Evolutionary conservation across 2,888 invertebrate genomes (phyloP).

Genomic region (Lasioglossum oenotherae): DNA sequence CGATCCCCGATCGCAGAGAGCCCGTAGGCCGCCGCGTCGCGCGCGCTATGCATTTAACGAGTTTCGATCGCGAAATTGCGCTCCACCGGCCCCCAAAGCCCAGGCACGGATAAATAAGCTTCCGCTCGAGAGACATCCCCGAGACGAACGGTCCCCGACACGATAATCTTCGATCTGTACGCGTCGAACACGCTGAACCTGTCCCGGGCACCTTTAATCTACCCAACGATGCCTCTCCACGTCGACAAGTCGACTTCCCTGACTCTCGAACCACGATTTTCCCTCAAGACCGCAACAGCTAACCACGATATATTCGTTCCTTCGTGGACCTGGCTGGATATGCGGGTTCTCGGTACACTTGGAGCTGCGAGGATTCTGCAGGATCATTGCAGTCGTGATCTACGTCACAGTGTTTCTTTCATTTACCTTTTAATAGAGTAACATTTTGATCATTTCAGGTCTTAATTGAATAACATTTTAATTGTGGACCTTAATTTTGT

Average conservation of each 20-base stretch:
- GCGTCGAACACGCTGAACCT: constrained; percentile 3
- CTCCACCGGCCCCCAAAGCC: constrained; percentile 16
- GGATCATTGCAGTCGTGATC: neutral
- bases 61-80: constrained; percentile 35
- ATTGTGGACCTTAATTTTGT: neutral
- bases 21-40: neutral
- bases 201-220: constrained; percentile 15
- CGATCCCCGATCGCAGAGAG: constrained; percentile 10
- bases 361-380: neutral
- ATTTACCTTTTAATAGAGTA: neutral
- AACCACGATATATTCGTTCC: neutral
- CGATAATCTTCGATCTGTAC: constrained; percentile 27
- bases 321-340: neutral
- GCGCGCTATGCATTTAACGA: constrained; percentile 24
- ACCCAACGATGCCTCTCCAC: constrained; percentile 4
- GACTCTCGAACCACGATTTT: neutral
- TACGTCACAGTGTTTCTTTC: neutral
- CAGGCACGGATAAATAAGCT: constrained; percentile 34
- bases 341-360: neutral
- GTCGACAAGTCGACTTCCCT: neutral
- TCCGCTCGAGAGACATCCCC: constrained; percentile 28
- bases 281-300: neutral
- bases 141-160: constrained; percentile 9
- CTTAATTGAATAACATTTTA: neutral
- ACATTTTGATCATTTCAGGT: neutral